Evolutionary conservation across 1,140 invertebrate species (phyloP).

Genomic region (Drosophila lacertosa): DNA sequence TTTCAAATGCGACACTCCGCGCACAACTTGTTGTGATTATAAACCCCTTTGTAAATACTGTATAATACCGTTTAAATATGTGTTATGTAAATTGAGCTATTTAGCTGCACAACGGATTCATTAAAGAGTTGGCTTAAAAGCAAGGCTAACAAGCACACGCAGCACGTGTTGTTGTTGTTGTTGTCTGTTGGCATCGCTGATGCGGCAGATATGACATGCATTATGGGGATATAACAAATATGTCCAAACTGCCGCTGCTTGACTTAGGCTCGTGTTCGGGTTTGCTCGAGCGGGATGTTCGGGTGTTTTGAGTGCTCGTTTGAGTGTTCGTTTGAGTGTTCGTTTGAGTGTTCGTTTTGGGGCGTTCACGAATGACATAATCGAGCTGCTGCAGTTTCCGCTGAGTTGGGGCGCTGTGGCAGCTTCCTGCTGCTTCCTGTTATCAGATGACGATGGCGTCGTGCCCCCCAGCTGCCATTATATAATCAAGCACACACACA

Average conservation of each 20-base stretch:
- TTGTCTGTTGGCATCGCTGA: constrained; percentile 28
- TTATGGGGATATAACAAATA: constrained; percentile 67
- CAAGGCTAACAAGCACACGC: constrained; percentile 18
- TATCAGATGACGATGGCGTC: constrained; percentile 34
- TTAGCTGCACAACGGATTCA: background rate
- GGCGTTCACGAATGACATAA: constrained; percentile 67
- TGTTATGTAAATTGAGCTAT: background rate
- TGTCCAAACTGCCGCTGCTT: constrained; percentile 4
- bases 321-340: no score
- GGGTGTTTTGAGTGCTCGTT: background rate
- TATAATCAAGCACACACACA: constrained; percentile 20
- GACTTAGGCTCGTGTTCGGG: background rate
- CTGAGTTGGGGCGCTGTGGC: constrained; percentile 18
- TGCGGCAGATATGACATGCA: constrained; percentile 76
- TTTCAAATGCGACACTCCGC: no score
- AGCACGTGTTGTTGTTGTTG: constrained; percentile 10
- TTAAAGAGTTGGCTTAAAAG: constrained; percentile 27
- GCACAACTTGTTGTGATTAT: no score
- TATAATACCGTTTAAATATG: background rate
- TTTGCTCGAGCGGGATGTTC: no score
- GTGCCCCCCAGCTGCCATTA: constrained; percentile 28
- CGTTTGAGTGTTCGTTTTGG: no score
- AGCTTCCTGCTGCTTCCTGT: constrained; percentile 43
- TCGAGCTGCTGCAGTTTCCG: constrained; percentile 71
- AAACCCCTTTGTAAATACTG: background rate